phyloP scores from a whole-genome alignment of 2,888 invertebrate genomes.

The Drosophila hamatofila region DNA sequence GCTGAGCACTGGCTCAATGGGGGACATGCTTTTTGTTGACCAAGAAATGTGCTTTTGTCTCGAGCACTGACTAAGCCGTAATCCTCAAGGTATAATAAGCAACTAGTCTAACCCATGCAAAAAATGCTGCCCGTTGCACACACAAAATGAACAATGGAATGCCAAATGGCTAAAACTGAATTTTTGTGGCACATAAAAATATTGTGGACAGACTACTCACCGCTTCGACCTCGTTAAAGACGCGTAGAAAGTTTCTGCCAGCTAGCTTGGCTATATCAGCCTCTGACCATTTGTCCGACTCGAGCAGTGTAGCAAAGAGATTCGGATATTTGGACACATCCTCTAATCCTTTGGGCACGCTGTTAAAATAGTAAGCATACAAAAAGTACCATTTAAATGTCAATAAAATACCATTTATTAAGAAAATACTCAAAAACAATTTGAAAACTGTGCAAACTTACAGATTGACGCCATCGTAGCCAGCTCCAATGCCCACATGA shows the following conservation, averaged over 20 bases:
- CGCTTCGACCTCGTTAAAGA: constrained; percentile 91
- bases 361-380: constrained; percentile 38
- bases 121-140: constrained; percentile 50
- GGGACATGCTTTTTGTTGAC: constrained; percentile 38
- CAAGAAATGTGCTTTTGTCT: constrained; percentile 51
- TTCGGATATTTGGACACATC: constrained; percentile 95
- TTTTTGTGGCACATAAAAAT: neutral
- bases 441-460: constrained; percentile 86
- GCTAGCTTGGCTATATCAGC: constrained; percentile 93
- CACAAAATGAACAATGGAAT: constrained; percentile 42
- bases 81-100: constrained; percentile 48
- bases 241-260: constrained; percentile 93
- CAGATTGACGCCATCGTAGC: constrained; percentile 96
- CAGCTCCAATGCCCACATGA: constrained; percentile 94
- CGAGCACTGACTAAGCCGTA: constrained; percentile 44
- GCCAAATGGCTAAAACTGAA: constrained; percentile 24
- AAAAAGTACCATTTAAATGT: neutral
- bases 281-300: constrained; percentile 93
- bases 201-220: constrained; percentile 86
- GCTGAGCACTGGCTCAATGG: constrained; percentile 27
- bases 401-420: neutral
- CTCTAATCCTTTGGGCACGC: constrained; percentile 91
- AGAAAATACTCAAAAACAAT: neutral
- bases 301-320: constrained; percentile 91
- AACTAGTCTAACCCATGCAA: constrained; percentile 34